Conservation (phyloP, 2,797 vertebrate species). For the Chaenodraco wilsoni region DNA sequence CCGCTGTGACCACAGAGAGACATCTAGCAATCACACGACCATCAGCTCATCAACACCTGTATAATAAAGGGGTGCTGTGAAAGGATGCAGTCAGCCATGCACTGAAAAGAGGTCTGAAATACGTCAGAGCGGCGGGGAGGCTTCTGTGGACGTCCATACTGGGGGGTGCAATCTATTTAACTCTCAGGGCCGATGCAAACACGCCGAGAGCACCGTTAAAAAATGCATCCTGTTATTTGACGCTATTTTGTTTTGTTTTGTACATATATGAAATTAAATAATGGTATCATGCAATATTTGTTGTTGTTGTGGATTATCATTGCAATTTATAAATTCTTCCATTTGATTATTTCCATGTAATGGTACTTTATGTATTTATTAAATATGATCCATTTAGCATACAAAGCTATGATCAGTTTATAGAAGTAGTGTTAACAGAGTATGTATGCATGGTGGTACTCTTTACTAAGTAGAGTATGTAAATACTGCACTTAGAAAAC, state of each 20-base stretch:
- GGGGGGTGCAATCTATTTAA: constrained; percentile 26
- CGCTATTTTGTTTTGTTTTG: constrained; percentile 56
- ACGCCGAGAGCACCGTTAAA: constrained; percentile 27
- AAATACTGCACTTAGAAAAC: neutral
- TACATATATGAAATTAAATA: constrained; percentile 72
- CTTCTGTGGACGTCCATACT: constrained; percentile 26
- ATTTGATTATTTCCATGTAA: neutral
- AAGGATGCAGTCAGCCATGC: constrained; percentile 59
- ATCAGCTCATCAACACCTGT: constrained; percentile 45
- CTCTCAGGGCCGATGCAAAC: constrained; percentile 52
- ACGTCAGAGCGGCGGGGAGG: constrained; percentile 27
- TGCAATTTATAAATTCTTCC: neutral
- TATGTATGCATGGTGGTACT: neutral
- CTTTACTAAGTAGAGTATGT: neutral
- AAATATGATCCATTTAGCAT: neutral
- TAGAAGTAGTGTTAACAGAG: neutral
- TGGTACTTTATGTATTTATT: neutral
- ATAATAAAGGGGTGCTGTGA: constrained; percentile 55
- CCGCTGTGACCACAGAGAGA: constrained; percentile 40
- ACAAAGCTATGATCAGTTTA: neutral
- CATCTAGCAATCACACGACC: constrained; percentile 51
- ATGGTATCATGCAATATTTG: constrained; percentile 30
- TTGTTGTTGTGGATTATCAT: constrained; percentile 18
- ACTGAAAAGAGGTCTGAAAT: constrained; percentile 44
- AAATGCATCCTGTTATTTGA: constrained; percentile 39